Evolutionary conservation across 2,888 invertebrate species (phyloP).

Genomic region (Pyralis farinalis): DNA sequence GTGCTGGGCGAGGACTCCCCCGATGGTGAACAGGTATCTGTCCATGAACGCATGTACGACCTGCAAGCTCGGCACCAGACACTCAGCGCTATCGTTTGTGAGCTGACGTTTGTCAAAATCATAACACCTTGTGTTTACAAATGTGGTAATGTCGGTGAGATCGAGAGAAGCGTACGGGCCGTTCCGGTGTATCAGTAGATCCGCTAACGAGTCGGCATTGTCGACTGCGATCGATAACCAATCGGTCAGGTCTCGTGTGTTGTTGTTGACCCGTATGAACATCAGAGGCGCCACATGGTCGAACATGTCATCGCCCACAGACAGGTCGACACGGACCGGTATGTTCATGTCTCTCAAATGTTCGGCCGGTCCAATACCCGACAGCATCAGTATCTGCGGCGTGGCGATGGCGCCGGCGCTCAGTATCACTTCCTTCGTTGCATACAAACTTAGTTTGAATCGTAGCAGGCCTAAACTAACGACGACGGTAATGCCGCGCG

Average conservation of each 20-base stretch:
- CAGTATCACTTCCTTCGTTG: constrained; percentile 46
- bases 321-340: constrained; percentile 33
- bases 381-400: constrained; percentile 53
- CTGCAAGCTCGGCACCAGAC: constrained; percentile 45
- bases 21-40: constrained; percentile 23
- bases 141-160: constrained; percentile 40
- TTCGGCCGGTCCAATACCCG: constrained; percentile 48
- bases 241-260: no score
- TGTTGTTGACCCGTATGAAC: constrained; percentile 32
- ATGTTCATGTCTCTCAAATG: constrained; percentile 39
- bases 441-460: constrained; percentile 28
- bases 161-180: constrained; percentile 48
- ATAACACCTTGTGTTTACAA: constrained; percentile 49
- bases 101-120: constrained; percentile 29
- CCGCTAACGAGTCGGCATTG: constrained; percentile 13
- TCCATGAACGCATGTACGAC: constrained; percentile 39
- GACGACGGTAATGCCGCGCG: constrained; percentile 39
- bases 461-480: constrained; percentile 10
- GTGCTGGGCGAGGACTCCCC: constrained; percentile 12
- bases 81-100: constrained; percentile 28
- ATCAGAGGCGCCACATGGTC: constrained; percentile 45
- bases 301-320: constrained; percentile 48
- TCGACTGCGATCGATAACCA: no score
- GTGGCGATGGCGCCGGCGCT: constrained; percentile 52
- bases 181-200: constrained; percentile 23